These are phyloP conservation scores for Myopa tessellatipennis DNA, from an alignment of 2,888 invertebrate genomes.

Conservation along the genomic window DNA sequence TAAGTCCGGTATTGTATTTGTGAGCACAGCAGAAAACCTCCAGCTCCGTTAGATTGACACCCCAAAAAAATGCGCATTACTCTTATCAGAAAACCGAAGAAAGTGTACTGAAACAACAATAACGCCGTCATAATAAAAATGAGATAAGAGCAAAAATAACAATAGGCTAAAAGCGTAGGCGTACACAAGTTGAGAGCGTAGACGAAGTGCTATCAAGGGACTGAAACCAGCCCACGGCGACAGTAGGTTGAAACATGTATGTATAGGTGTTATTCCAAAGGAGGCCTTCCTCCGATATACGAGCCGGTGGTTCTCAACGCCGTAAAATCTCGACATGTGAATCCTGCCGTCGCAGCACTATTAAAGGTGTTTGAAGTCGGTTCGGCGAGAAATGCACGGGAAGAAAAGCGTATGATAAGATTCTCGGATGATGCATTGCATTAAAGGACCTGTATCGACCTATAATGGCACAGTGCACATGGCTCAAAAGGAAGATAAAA, in stretches of 20 bases:
- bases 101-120: neutral
- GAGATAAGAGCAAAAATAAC: constrained; percentile 11
- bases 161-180: constrained; percentile 17
- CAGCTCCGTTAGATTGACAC: too few species aligned
- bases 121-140: constrained; percentile 25
- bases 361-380: neutral
- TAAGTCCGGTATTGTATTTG: too few species aligned
- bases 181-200: constrained; percentile 16
- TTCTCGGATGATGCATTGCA: too few species aligned
- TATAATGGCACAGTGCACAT: too few species aligned
- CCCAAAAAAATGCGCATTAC: too few species aligned
- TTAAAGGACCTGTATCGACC: too few species aligned
- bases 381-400: neutral
- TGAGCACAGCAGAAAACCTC: too few species aligned
- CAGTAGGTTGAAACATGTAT: neutral
- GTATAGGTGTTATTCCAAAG: neutral
- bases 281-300: neutral
- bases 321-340: constrained; percentile 10
- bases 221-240: constrained; percentile 18
- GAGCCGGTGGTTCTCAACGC: neutral
- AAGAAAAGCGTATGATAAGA: neutral
- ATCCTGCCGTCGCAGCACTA: neutral
- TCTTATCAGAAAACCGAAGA: too few species aligned
- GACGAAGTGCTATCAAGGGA: constrained; percentile 9
- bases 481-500: too few species aligned